Evolutionary conservation across 37 sponge, comb jelly and placozoan species (phyloP).

Genomic region (Hexactinellida sp.): DNA sequence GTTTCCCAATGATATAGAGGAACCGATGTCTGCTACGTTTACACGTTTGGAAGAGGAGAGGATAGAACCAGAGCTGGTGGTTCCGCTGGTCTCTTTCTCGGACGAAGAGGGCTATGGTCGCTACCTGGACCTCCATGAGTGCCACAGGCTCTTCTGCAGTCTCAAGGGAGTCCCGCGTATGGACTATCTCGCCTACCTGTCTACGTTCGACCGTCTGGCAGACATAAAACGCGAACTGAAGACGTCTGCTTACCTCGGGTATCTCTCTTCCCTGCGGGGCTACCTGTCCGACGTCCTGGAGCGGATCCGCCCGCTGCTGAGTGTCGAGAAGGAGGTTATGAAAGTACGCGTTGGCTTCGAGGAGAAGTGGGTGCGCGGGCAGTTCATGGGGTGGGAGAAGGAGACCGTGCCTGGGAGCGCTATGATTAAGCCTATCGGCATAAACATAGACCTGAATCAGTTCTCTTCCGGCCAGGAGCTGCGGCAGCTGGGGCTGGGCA

Average conservation of each 20-base stretch:
- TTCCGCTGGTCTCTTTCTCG: constrained; percentile 74
- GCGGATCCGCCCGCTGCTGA: not conserved
- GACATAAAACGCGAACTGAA: constrained; percentile 85
- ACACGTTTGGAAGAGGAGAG: constrained; percentile 47
- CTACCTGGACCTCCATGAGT: constrained; percentile 74
- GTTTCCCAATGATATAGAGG: constrained; percentile 35
- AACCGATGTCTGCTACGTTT: constrained; percentile 82
- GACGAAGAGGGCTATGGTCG: constrained; percentile 97
- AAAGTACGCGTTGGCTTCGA: constrained; percentile 26
- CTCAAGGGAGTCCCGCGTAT: constrained; percentile 47
- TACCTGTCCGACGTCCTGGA: not conserved
- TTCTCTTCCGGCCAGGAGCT: constrained; percentile 81
- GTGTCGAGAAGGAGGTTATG: not conserved
- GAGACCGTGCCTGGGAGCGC: constrained; percentile 74
- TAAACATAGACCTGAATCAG: constrained; percentile 78
- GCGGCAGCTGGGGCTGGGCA: constrained; percentile 83
- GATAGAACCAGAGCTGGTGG: constrained; percentile 44
- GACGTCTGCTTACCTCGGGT: constrained; percentile 57
- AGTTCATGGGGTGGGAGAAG: constrained; percentile 94
- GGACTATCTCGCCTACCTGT: constrained; percentile 80
- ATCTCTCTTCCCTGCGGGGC: not conserved
- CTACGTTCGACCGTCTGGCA: constrained; percentile 73
- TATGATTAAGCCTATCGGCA: constrained; percentile 73
- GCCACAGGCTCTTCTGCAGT: constrained; percentile 56
- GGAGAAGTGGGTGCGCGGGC: constrained; percentile 65